Evolutionary conservation across 2,797 vertebrate genomes (phyloP).

Genomic region (Gymnoscopelus microlampas): DNA sequence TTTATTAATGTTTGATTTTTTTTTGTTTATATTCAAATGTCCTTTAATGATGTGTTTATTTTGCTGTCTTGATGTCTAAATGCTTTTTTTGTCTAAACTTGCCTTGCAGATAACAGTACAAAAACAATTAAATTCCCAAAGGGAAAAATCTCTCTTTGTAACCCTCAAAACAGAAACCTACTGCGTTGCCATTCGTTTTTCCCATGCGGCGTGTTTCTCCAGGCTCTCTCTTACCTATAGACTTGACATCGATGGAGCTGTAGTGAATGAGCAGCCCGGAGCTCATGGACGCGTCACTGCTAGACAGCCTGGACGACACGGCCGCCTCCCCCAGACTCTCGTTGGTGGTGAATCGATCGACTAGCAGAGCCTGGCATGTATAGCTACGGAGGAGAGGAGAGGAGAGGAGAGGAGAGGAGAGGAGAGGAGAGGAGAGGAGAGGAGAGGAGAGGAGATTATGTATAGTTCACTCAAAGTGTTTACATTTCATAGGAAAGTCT

Average conservation of each 20-base stretch:
- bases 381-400: slow-evolving; percentile 69
- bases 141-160: no score
- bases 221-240: slow-evolving; percentile 78
- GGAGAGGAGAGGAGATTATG: not conserved
- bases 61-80: no score
- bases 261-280: slow-evolving; percentile 68
- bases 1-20: no score
- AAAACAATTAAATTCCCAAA: no score
- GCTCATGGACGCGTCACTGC: slow-evolving; percentile 60
- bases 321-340: slow-evolving; percentile 77
- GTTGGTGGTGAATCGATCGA: slow-evolving; percentile 82
- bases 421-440: not conserved
- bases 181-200: no score
- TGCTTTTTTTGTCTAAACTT: no score
- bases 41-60: no score
- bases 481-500: no score
- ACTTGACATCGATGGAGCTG: slow-evolving; percentile 52
- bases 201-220: no score
- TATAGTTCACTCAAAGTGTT: not conserved
- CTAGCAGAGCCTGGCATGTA: slow-evolving; percentile 84
- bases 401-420: slow-evolving; percentile 1
- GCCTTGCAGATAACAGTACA: no score
- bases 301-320: slow-evolving; percentile 79
- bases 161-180: no score
- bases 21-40: no score